Evolutionary conservation across 2,113 vertebrate genomes (phyloP), one percentile per base, ranked within the genome.

Genomic region (Stigmatopora argus): DNA sequence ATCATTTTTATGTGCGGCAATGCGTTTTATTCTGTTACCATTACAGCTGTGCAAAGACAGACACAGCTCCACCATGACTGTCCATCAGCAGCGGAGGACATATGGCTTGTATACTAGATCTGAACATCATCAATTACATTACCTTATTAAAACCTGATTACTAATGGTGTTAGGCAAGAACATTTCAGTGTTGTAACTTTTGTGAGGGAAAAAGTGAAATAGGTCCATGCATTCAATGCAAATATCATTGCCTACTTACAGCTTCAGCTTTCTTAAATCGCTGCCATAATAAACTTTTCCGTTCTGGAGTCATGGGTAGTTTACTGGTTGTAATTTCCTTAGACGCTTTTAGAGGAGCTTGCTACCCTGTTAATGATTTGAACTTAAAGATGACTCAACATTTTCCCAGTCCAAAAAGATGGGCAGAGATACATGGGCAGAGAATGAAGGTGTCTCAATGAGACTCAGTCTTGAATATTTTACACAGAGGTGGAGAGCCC

Each of bases 391-490:
- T 81, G 74, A 9, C 5, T 2, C 7, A 35, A 64, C 69, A 18
- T 65, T 77, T 71, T 74, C 31, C 53, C 77, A 71, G 72, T 82
- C n/a, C 38, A 75, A 66, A 47, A 8, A 72, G 72, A 70, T 73
- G 67, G 73, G 75, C 78, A 74, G 79, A 67, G 18, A 61, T 68
- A 72, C 58, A 70, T 78, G 35, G 69, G 70, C 70, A 80, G 55
- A 64, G 76, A 73, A 86, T 81, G 26, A 31, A 31, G 26, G 80
- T 80, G 67, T 71, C 80, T 77, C 83, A 78, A 73, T 85, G 85
- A 80, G 78, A 80, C 73, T 76, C 60, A 1, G 66, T 84, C 60
- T 77, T 88, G 88, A 89, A 89, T 89, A 89, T 89, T 84, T 89
- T 85, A 88, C 82, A 18, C 65, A 66, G 78, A 71, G 70, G 75